Evolutionary conservation across 35 echinoderm and acorn worm genomes (phyloP).

Genomic region (Lytechinus pictus): DNA sequence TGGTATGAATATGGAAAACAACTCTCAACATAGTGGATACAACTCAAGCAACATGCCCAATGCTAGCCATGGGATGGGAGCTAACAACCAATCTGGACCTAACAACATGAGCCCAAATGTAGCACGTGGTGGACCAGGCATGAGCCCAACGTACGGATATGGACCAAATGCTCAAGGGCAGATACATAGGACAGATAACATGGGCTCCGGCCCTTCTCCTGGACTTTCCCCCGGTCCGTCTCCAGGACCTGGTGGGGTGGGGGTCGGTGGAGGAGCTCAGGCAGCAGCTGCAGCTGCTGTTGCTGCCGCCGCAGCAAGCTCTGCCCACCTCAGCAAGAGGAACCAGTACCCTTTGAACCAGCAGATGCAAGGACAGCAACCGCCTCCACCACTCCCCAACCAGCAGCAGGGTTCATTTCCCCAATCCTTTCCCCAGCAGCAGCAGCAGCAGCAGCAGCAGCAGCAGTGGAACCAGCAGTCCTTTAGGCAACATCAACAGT

Average conservation of each 20-base stretch:
- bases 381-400: slow-evolving; percentile 32
- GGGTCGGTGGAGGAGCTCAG: slow-evolving; percentile 58
- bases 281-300: slow-evolving; percentile 80
- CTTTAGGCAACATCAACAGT: slow-evolving; percentile 49
- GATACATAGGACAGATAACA: slow-evolving; percentile 59
- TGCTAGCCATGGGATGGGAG: slow-evolving; percentile 35
- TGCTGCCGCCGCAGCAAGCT: slow-evolving; percentile 78
- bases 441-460: slow-evolving; percentile 55
- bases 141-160: slow-evolving; percentile 41
- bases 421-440: slow-evolving; percentile 34
- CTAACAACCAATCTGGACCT: neutral
- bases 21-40: slow-evolving; percentile 73
- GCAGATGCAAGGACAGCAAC: slow-evolving; percentile 58
- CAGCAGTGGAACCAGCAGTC: slow-evolving; percentile 2
- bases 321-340: slow-evolving; percentile 52
- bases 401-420: slow-evolving; percentile 60
- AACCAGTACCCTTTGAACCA: slow-evolving; percentile 57
- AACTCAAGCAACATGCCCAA: slow-evolving; percentile 79
- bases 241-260: neutral
- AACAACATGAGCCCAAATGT: slow-evolving; percentile 21
- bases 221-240: slow-evolving; percentile 24
- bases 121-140: slow-evolving; percentile 48
- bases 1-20: slow-evolving; percentile 60
- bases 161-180: slow-evolving; percentile 56
- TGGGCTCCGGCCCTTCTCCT: slow-evolving; percentile 17